A percentile compares a stretch with the other conserved stretches of the same genome.
phyloP scores from a whole-genome alignment of 2,888 invertebrate genomes.

The Sinotaia quadrata region DNA sequence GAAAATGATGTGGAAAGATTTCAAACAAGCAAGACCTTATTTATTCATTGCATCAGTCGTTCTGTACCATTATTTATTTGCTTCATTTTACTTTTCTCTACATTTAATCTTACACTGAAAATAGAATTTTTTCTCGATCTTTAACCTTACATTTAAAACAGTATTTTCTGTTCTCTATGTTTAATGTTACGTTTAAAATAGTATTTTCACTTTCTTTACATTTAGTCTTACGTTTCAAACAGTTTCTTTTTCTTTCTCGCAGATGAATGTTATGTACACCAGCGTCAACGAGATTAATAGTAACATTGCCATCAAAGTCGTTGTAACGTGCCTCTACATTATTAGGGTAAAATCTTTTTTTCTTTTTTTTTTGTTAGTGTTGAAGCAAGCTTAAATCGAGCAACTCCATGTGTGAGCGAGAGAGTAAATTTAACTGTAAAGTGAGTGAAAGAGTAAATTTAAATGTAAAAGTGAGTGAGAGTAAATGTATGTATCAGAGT shows the following conservation, averaged over 20 bases:
- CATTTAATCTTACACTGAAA: background rate
- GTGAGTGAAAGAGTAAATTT: no score
- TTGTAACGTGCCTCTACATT: background rate
- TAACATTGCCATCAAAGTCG: background rate
- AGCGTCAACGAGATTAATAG: background rate
- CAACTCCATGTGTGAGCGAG: no score
- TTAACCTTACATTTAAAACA: background rate
- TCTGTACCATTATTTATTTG: background rate
- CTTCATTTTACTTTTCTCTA: background rate
- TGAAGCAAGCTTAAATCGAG: no score
- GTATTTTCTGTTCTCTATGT: background rate
- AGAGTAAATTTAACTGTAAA: no score
- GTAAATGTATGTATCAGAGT: no score
- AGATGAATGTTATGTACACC: background rate
- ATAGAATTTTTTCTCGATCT: no score
- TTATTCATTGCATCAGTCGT: no score
- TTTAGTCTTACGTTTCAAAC: background rate
- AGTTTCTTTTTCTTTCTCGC: background rate
- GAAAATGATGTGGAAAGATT: no score
- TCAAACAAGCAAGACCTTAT: no score
- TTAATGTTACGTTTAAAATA: background rate
- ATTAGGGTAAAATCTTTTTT: background rate
- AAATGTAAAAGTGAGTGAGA: no score
- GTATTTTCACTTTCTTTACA: no score
- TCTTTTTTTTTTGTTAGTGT: background rate